Conservation (phyloP, 2,113 vertebrate genomes). For the Neodontobutis hainanensis region DNA sequence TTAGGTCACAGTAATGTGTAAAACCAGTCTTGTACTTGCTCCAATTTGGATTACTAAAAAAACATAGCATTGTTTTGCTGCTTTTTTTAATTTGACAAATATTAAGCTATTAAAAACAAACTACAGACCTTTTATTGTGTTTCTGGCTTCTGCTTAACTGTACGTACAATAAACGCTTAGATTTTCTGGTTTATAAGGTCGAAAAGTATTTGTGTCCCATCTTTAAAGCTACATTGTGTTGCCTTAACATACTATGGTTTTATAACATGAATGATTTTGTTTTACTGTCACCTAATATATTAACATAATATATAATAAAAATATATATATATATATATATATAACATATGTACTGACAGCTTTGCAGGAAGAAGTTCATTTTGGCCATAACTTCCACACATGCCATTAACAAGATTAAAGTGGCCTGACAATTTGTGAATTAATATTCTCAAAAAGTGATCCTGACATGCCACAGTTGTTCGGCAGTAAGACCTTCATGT, state of each 20-base stretch:
- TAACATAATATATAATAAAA: too few relatives aligned
- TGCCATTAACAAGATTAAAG: background rate
- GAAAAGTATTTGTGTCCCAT: constrained; percentile 10
- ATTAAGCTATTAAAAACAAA: constrained; percentile 5
- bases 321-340: too few relatives aligned
- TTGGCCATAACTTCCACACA: background rate
- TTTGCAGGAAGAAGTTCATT: background rate
- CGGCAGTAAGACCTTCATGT: constrained; percentile 12
- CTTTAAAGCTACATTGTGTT: too few relatives aligned
- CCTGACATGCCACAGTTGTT: constrained; percentile 20
- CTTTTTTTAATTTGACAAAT: background rate
- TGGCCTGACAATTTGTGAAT: constrained; percentile 5
- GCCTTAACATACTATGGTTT: too few relatives aligned
- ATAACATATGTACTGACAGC: background rate
- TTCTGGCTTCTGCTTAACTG: constrained; percentile 9
- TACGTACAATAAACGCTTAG: background rate
- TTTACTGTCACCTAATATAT: too few relatives aligned
- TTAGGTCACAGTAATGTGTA: background rate
- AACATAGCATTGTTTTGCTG: constrained; percentile 11
- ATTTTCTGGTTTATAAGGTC: constrained; percentile 5
- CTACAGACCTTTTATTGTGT: constrained; percentile 4
- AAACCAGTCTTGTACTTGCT: constrained; percentile 10
- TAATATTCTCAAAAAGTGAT: constrained; percentile 23
- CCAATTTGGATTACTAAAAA: constrained; percentile 5
- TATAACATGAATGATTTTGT: too few relatives aligned